Conservation (phyloP, 2,113 vertebrate species). For the Spheniscus mendiculus region DNA sequence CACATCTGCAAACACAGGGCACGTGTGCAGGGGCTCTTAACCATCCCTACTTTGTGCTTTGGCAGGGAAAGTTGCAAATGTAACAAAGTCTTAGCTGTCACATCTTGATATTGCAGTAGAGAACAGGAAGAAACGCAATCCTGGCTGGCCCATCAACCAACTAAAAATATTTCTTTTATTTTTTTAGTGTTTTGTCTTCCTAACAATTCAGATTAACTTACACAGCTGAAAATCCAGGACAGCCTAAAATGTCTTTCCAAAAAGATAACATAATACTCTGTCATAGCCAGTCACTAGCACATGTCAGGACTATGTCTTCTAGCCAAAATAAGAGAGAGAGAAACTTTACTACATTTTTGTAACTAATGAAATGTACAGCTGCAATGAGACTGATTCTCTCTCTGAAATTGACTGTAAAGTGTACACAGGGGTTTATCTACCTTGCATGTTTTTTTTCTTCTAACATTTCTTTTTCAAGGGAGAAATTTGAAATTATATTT, state of each 20-base stretch:
- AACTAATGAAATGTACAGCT: constrained; percentile 10
- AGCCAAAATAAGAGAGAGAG: constrained; percentile 5
- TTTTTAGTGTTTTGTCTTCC: background rate
- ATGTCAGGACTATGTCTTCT: background rate
- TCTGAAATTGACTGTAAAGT: background rate
- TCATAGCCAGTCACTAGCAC: background rate
- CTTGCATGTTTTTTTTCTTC: background rate
- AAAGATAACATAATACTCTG: constrained; percentile 4
- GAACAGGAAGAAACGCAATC: background rate
- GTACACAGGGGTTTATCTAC: background rate
- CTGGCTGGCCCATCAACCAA: background rate
- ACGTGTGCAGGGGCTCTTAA: background rate
- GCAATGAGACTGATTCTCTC: background rate
- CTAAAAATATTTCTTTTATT: background rate
- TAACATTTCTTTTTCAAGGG: background rate
- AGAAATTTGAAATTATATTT: constrained; percentile 16
- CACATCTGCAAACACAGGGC: background rate
- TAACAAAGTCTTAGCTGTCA: background rate
- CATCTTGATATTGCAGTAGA: background rate
- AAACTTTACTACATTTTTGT: constrained; percentile 2
- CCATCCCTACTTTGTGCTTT: background rate
- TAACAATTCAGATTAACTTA: background rate
- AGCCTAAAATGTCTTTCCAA: background rate
- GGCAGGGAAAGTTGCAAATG: background rate
- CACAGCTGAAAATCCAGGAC: background rate